Base-by-base conservation (phyloP, 1,140 invertebrate species). In the Cecropterus lyciades region DNA sequence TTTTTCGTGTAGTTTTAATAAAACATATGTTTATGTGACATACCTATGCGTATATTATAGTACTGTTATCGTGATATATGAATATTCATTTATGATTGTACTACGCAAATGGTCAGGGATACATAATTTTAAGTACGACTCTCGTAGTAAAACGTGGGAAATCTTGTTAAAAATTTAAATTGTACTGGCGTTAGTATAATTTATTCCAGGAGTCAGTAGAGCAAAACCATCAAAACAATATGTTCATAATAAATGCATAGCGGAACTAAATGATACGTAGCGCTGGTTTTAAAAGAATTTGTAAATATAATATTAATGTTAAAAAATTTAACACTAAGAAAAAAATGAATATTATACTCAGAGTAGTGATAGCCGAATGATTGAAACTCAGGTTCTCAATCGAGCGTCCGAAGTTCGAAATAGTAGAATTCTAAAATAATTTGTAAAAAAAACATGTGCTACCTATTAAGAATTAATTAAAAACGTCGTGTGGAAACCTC, bases 141-240 rank as follows among this genome's bases (percentile, higher is more conserved):
- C 16, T 52, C 43, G 20, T 27, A 51, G 30, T 62, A 17, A 52
- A 76, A 65, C 72, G 80, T 82, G 79, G 74, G 83, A 82, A 84
- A 55, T 52, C 16, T 51, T 43, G 40, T 67, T 14, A 60, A 52
- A 51, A 55, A 56, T 57, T 42, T 24, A 63, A 57, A 45, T 63
- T 62, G 33, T 55, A 63, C 57, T 37, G 55, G 43, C 30, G 69
- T 84, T 72, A 62, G 16, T 75, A 73, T 84, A 84, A 84, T 82
- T 75, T 82, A 87, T 85, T 84, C 82, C 59, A 59, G 67, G 53
- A 81, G 66, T 63, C 83, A 86, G 73, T 82, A 78, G 84, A 85
- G 84, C 84, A 85, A 83, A 84, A 85, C 81, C 72, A 77, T 79
- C 78, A 84, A 88, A 85, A 85, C 79, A 83, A 73, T 67, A 53